phyloP scores from a whole-genome alignment of 1,140 invertebrate species.

The Lepidurus couesii region DNA sequence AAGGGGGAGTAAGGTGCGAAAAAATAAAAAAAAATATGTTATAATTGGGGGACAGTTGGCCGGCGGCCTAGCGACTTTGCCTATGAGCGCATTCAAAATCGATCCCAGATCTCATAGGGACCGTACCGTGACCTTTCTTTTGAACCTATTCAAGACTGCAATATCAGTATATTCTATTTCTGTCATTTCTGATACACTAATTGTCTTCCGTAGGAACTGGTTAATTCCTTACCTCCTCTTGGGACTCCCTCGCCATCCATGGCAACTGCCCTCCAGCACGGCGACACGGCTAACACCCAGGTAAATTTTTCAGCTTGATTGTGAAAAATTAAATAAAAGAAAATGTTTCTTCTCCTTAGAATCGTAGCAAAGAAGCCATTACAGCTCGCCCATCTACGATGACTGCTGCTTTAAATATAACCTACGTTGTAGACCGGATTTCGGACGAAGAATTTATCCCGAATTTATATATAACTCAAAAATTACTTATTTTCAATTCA shows the following conservation, averaged over 20 bases:
- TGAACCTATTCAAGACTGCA: neutral
- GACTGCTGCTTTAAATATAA: constrained; percentile 1
- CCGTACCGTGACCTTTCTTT: no score
- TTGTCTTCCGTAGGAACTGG: neutral
- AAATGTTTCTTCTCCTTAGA: neutral
- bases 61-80: no score
- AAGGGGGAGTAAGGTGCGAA: no score
- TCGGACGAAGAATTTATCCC: neutral
- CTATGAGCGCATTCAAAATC: no score
- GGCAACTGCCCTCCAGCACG: neutral
- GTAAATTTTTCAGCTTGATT: constrained; percentile 7
- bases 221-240: neutral
- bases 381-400: neutral
- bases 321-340: constrained; percentile 1
- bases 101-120: no score
- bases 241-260: neutral
- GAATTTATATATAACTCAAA: neutral
- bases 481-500: neutral
- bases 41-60: no score
- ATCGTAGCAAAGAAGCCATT: constrained; percentile 5
- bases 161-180: neutral
- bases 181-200: no score
- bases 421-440: neutral
- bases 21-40: no score
- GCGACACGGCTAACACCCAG: neutral